A percentile compares a stretch with the other conserved stretches of the same genome.
These are phyloP conservation scores for Neuroscelio doddi DNA, from an alignment of 2,888 invertebrate genomes.

Conservation along the genomic window DNA sequence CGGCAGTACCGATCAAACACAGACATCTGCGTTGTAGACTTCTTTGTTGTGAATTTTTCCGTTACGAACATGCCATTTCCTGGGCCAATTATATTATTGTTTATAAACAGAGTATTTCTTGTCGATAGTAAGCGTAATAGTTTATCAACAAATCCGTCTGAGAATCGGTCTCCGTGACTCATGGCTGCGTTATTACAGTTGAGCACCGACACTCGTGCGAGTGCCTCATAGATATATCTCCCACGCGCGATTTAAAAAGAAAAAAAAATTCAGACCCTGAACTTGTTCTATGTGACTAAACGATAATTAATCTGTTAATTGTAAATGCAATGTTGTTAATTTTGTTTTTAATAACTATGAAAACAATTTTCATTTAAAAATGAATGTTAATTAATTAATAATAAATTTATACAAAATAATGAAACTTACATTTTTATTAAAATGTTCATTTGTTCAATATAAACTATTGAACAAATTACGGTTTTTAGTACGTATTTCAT, in stretches of 20 bases:
- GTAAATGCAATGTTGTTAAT: background rate
- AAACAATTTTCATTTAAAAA: too few relatives aligned
- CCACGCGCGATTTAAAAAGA: slow-evolving; percentile 31
- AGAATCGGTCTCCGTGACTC: slow-evolving; percentile 31
- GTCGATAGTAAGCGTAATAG: slow-evolving; percentile 21
- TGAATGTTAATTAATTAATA: too few relatives aligned
- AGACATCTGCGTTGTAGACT: background rate
- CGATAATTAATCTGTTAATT: background rate
- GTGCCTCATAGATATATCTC: slow-evolving; percentile 31
- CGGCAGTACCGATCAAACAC: background rate
- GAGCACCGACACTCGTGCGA: slow-evolving; percentile 42
- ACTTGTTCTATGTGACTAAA: slow-evolving; percentile 1
- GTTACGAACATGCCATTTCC: slow-evolving; percentile 28
- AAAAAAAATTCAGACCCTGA: slow-evolving; percentile 41
- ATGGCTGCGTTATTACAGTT: slow-evolving; percentile 10
- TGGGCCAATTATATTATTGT: slow-evolving; percentile 28
- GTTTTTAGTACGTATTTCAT: too few relatives aligned
- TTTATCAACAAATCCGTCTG: slow-evolving; percentile 40
- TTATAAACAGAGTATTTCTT: slow-evolving; percentile 31
- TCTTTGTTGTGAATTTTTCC: too few relatives aligned
- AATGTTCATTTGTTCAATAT: too few relatives aligned
- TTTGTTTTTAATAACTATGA: too few relatives aligned
- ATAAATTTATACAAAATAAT: too few relatives aligned
- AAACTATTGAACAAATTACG: background rate
- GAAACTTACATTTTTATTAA: too few relatives aligned